Base-by-base conservation (phyloP, 2,888 invertebrate genomes). In the Colostygia pectinataria region DNA sequence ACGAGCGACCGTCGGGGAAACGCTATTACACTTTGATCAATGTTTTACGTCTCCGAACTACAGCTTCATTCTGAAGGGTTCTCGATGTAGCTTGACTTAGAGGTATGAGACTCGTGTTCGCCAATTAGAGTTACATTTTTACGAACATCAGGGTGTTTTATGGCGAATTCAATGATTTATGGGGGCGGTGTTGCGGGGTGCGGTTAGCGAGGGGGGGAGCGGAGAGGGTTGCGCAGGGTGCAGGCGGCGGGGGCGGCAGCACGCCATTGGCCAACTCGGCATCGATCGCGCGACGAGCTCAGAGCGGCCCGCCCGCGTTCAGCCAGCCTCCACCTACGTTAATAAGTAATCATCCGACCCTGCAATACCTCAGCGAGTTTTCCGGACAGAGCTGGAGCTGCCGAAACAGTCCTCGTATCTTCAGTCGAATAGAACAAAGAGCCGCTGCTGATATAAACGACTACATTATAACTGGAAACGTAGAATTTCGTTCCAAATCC, bases 301-400 rank as follows among this genome's bases (percentile, higher is more conserved):
- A 60, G 61, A 75, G 80, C 80, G 84, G 77, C 88, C 87, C 86
- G 86, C 87, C 89, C 87, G 87, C 74, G 80, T 80, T 50, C 83
- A 77, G 74, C 83, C 85, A 80, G 80, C 87, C 90, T 87, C 88
- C 89, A 88, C 87, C 90, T 86, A 89, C 88, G 89, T 89, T 90
- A 90, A 90, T 90, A 90, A 90, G 90, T 89, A 90, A 89, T 90
- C 88, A 87, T 87, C 81, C 87, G 84, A 86, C 83, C 86, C 86
- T 80, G 85, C 80, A 80, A 82, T 86, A 84, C 87, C 88, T 88
- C 83, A 80, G 79, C 81, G 80, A 88, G 83, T 83, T 83, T 87
- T 85, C 88, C 87, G 88, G 85, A 75, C 81, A 73, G 78, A 80
- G 77, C 84, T 80, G 83, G 78, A 82, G 82, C 77, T 80, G 75